phyloP scores from a whole-genome alignment of 2,113 vertebrate species.

The Chlamydotis undulata region DNA sequence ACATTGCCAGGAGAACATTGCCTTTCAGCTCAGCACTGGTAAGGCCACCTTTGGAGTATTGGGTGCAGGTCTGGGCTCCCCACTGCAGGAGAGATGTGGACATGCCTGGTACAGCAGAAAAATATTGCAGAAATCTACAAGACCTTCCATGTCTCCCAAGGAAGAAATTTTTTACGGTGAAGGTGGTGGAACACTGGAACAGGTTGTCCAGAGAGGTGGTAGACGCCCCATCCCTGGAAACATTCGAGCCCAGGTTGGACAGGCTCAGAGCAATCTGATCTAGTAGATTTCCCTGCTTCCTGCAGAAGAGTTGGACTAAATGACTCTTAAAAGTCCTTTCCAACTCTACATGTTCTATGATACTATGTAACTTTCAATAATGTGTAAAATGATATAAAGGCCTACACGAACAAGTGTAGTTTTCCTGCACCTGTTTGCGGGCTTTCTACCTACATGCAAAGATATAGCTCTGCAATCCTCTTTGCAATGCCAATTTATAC shows the following conservation, averaged over 20 bases:
- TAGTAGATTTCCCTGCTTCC: too few relatives aligned
- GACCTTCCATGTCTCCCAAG: too few relatives aligned
- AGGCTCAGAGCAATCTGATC: too few relatives aligned
- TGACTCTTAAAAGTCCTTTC: too few relatives aligned
- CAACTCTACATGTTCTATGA: too few relatives aligned
- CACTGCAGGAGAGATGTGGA: background rate
- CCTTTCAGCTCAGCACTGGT: background rate
- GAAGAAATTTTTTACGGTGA: background rate
- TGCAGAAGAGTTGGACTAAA: too few relatives aligned
- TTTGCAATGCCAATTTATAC: background rate
- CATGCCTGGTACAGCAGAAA: too few relatives aligned
- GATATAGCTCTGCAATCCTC: background rate
- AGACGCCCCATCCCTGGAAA: too few relatives aligned
- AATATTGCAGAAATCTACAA: too few relatives aligned
- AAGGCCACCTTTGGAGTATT: background rate
- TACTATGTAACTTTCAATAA: background rate
- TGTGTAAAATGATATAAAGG: background rate
- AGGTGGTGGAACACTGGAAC: background rate
- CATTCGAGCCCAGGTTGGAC: too few relatives aligned
- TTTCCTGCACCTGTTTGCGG: background rate
- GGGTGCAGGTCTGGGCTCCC: background rate
- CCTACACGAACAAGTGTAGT: background rate
- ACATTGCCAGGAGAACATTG: background rate
- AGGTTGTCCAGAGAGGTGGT: background rate
- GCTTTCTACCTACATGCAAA: background rate